Percentiles rank a stretch among this genome's conserved stretches.
Evolutionary conservation across 2,113 vertebrate species (phyloP).

Genomic region (Grallaria varia): DNA sequence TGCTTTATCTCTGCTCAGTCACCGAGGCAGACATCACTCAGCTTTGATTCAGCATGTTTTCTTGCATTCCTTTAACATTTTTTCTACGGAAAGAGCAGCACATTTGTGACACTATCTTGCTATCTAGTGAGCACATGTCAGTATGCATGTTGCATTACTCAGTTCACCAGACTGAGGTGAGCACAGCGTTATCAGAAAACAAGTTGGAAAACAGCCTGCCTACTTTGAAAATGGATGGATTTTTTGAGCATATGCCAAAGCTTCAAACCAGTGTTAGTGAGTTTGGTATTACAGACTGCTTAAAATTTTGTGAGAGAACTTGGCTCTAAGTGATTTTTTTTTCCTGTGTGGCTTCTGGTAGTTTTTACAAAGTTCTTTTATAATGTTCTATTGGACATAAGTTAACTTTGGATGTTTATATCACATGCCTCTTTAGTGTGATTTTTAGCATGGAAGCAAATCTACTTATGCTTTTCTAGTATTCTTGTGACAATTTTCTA

Average conservation of each 20-base stretch:
- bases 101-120: neutral
- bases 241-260: constrained; percentile 17
- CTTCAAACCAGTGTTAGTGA: neutral
- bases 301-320: neutral
- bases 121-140: neutral
- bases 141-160: neutral
- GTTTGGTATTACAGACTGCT: neutral
- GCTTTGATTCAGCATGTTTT: constrained; percentile 23
- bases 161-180: neutral
- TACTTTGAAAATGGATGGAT: neutral
- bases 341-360: neutral
- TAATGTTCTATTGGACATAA: neutral
- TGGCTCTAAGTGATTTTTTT: constrained; percentile 16
- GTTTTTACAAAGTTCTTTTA: neutral
- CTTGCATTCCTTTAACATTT: neutral
- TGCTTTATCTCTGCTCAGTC: rapidly evolving
- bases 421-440: neutral
- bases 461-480: neutral
- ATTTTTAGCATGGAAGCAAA: constrained; percentile 39
- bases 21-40: neutral
- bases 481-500: constrained; percentile 19
- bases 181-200: neutral
- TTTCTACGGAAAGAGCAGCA: neutral
- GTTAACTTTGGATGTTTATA: neutral
- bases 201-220: neutral